Conservation (phyloP, 2,888 invertebrate species). For the Drosophila paranaensis region DNA sequence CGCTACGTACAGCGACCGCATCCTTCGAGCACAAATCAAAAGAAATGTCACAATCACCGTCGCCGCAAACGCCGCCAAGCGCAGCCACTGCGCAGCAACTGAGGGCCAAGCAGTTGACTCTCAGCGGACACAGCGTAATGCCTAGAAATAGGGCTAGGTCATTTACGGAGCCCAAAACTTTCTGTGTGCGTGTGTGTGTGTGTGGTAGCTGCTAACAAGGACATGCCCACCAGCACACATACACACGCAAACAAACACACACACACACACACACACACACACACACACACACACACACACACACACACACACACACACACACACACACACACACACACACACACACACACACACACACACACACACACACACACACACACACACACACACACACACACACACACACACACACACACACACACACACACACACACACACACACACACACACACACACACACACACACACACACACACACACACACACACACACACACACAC, state of each 20-base stretch:
- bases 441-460: not conserved
- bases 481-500: not conserved
- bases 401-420: too few relatives aligned
- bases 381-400: not conserved
- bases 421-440: not conserved
- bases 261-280: not conserved
- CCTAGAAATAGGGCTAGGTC: conserved; percentile 79
- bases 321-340: not conserved
- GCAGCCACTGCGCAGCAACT: conserved; percentile 36
- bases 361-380: conserved; percentile 6
- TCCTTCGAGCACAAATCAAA: conserved; percentile 42
- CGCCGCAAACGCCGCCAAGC: conserved; percentile 11
- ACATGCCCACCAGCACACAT: conserved; percentile 23
- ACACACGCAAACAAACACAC: not conserved
- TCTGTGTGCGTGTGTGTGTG: not conserved
- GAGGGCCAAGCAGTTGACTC: conserved; percentile 38
- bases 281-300: not conserved
- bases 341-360: not conserved
- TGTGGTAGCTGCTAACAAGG: conserved; percentile 31
- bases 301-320: not conserved
- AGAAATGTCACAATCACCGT: conserved; percentile 38
- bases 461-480: too few relatives aligned
- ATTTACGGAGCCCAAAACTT: conserved; percentile 46
- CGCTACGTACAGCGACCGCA: conserved; percentile 26
- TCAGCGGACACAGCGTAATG: conserved; percentile 46